Percentiles rank a stretch among this genome's conserved stretches.
phyloP scores from a whole-genome alignment of 1,140 invertebrate species.

The Cardiocondyla obscurior region DNA sequence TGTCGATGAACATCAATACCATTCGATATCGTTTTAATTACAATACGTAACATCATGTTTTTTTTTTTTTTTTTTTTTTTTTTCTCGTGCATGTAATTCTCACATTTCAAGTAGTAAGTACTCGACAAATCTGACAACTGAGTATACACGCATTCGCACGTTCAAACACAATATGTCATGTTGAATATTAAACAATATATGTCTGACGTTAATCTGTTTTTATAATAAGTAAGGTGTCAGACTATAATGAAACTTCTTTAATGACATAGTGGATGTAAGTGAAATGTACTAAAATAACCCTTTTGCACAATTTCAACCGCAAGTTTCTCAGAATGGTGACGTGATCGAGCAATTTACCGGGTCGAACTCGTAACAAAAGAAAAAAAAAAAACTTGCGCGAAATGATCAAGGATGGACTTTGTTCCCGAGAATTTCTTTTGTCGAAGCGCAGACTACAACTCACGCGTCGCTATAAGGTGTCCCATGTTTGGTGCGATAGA shows the following conservation, averaged over 20 bases:
- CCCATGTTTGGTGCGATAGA: no score
- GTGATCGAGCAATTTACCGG: neutral
- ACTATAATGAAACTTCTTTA: neutral
- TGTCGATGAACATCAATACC: neutral
- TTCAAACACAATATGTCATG: neutral
- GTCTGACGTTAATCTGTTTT: no score
- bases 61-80: neutral
- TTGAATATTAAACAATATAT: no score
- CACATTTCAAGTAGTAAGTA: neutral
- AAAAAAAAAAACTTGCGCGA: neutral
- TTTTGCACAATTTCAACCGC: neutral
- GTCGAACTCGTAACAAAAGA: no score
- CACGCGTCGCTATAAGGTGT: no score
- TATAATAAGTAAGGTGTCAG: no score
- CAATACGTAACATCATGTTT: neutral
- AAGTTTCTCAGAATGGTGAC: neutral
- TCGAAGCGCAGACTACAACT: no score
- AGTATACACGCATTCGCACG: neutral
- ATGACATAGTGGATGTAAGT: no score
- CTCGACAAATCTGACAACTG: neutral
- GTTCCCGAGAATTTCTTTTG: neutral
- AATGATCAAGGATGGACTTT: neutral
- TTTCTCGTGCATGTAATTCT: no score
- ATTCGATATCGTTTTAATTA: neutral
- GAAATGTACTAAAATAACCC: no score